Evolutionary conservation across 2,888 invertebrate genomes (phyloP), one percentile per base, ranked within the genome.

Genomic region (Scelioninae gen. 2): DNA sequence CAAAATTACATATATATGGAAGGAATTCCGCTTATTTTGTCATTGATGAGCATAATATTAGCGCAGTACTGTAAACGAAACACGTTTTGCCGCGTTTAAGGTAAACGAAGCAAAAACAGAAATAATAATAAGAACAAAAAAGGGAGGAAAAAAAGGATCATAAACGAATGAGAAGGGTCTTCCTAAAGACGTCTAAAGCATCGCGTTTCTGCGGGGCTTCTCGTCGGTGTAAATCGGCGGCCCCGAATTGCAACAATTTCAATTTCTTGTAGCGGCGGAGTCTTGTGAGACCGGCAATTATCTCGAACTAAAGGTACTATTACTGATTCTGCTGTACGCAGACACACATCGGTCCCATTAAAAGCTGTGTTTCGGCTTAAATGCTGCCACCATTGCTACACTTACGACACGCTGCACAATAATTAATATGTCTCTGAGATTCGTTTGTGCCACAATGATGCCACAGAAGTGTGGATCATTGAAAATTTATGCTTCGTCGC

Each of bases 231-330:
- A 68, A 78, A 75, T 64, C 73, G 50, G 60, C 70, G 70, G 76
- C 72, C 76, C 74, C 74, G 73, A 72, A 75, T 77, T 70, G 61
- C 64, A 70, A 74, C 76, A 71, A 78, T 77, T 78, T 77, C 72
- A 78, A 78, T 77, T 78, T 70, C 74, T 71, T 75, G 68, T 53
- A 75, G 74, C 74, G 64, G 60, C 68, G 31, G 53, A 68, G 71
- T 43, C 60, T 68, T 63, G 77, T 78, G 77, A 80, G 77, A 76
- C 78, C 77, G 77, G 79, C 78, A 81, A 81, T 81, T 81, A 81
- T 81, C 79, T 78, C 77, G 74, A 77, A 77, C 78, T 80, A 76
- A 79, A 80, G 81, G 76, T 81, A 78, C 81, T 81, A 81, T 81
- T 81, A 81, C 81, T 58, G 80, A 81, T 81, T 78, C 76, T 64